These are phyloP conservation scores for Streptopelia turtur DNA, from an alignment of 2,797 vertebrate genomes.

Conservation along the genomic window DNA sequence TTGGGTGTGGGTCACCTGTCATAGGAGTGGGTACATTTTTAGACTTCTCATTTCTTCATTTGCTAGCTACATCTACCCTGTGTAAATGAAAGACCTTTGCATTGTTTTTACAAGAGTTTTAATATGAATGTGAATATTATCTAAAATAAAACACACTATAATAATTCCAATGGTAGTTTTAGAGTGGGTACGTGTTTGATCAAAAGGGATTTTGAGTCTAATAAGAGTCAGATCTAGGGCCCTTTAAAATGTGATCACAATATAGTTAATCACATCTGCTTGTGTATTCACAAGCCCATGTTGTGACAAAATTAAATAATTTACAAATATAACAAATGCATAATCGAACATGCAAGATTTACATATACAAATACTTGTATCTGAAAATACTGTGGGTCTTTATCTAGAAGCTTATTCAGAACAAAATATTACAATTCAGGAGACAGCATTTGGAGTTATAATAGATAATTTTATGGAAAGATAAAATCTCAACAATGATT, in stretches of 20 bases:
- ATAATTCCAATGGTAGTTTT: not conserved
- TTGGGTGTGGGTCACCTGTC: not conserved
- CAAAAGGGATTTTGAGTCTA: not conserved
- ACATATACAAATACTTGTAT: not conserved
- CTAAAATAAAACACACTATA: not conserved
- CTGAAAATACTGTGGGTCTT: not conserved
- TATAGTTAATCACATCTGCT: not conserved
- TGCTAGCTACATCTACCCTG: not conserved
- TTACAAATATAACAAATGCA: not conserved
- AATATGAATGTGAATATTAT: not conserved
- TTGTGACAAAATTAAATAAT: not conserved
- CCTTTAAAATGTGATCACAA: not conserved
- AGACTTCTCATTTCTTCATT: not conserved
- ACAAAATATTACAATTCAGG: not conserved
- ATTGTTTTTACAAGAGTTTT: not conserved
- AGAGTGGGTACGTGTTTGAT: not conserved
- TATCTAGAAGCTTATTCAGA: not conserved
- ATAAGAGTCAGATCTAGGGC: not conserved
- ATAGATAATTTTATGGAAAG: not conserved
- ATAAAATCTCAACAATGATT: not conserved
- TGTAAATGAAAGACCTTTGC: not conserved
- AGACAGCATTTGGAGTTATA: not conserved
- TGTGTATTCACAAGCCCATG: not conserved
- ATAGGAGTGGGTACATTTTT: rapidly evolving
- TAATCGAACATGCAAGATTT: not conserved